Base-by-base conservation (phyloP, 2,113 vertebrate genomes). In the Dipodomys spectabilis region DNA sequence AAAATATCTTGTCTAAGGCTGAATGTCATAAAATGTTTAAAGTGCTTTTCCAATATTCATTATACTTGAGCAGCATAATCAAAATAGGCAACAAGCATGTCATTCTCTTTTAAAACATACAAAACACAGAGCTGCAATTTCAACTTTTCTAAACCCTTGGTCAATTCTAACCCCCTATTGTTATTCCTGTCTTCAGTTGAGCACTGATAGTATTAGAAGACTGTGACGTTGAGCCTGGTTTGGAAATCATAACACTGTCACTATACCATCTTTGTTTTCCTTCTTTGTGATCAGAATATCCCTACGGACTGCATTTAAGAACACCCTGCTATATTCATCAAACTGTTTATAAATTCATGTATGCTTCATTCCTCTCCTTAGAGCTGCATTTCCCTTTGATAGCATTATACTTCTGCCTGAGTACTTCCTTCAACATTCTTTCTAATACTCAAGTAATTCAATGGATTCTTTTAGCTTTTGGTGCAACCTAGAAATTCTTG, bases 391-490 rank as follows among this genome's bases (percentile, higher is more conserved):
- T 80, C 25, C n/a, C 64, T 62, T 16, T 25, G 0, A 23, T 30
- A 68, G 73, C 39, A 92, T 1, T 67, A 2, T 78, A 64, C 15
- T 57, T 57, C 16, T 57, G 53, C n/a, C 83, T 75, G 16, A 90
- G 49, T 23, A 74, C 23, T 49, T 82, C 67, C 20, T 92, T 86
- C 69, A 71, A 75, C n/a, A 80, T 71, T 82, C 65, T 32, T 45
- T 92, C 19, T 28, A 90, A 60, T 57, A 7, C 3, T 57, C 85
- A 25, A 6, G 1, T 72, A 23, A 45, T 92, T 22, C 23, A 18
- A 84, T 72, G 39, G 89, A 65, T 80, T 92, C 11, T 87, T 87
- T 87, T 16, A 60, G 53, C 49, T 74, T 84, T 87, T 87, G 62
- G 39, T 75, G 12, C 20, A 90, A 27, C 44, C 23, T 77, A 3